Evolutionary conservation across 1,140 invertebrate genomes (phyloP).

Genomic region (Sycophila sp.): DNA sequence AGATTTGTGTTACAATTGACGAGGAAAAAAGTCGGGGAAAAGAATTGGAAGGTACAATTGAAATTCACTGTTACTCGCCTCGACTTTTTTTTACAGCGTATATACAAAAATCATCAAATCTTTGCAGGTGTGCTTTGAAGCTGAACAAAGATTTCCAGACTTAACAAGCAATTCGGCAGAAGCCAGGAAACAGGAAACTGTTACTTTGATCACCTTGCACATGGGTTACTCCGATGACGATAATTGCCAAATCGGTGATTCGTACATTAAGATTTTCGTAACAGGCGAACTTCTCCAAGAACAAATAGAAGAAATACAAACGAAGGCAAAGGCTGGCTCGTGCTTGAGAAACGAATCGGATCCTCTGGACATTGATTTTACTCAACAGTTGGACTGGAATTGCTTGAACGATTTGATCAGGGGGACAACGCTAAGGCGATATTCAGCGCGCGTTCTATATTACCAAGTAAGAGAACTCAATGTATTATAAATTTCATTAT

Average conservation of each 20-base stretch:
- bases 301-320: conserved; percentile 42
- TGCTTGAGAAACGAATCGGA: conserved; percentile 46
- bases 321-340: conserved; percentile 25
- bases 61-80: neutral
- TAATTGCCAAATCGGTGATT: conserved; percentile 47
- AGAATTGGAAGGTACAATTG: conserved; percentile 49
- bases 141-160: conserved; percentile 49
- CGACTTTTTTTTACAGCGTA: no score
- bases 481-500: neutral
- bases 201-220: conserved; percentile 48
- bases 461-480: conserved; percentile 49
- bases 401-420: conserved; percentile 45
- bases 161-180: conserved; percentile 8
- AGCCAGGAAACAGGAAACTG: conserved; percentile 46
- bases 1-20: conserved; percentile 52
- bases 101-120: no score
- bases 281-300: conserved; percentile 47
- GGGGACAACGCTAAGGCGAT: conserved; percentile 50
- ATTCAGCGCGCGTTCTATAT: conserved; percentile 37
- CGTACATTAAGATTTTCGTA: conserved; percentile 38
- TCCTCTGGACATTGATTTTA: conserved; percentile 34
- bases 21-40: conserved; percentile 50
- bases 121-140: no score
- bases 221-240: conserved; percentile 51
- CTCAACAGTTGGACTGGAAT: conserved; percentile 24